A percentile compares a stretch with the other conserved stretches of the same genome.
Conservation (phyloP, 2,888 invertebrate genomes). For the Eurytoma adleriae region DNA sequence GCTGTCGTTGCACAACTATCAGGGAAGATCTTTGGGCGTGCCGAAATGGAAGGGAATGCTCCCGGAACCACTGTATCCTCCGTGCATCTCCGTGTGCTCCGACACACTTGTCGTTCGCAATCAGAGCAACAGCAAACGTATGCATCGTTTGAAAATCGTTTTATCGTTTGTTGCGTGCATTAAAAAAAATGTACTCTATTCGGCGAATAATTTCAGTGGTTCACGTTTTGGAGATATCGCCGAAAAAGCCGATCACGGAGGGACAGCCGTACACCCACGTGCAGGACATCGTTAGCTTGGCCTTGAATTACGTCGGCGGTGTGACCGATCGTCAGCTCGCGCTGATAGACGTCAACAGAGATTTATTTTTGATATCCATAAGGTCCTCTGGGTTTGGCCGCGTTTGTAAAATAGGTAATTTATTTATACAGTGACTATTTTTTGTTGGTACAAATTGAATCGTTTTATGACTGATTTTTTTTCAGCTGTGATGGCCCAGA, state of each 20-base stretch:
- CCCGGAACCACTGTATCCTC: conserved; percentile 86
- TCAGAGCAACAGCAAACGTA: conserved; percentile 89
- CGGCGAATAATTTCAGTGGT: conserved; percentile 79
- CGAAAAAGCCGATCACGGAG: conserved; percentile 85
- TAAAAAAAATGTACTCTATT: neutral
- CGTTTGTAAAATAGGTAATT: conserved; percentile 72
- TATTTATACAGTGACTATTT: too few species aligned
- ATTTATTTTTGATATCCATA: conserved; percentile 88
- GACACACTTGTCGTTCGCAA: conserved; percentile 93
- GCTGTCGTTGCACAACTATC: conserved; percentile 93
- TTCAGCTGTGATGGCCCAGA: conserved; percentile 82
- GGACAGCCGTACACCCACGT: conserved; percentile 86
- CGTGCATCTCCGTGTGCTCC: conserved; percentile 88
- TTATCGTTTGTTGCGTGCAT: neutral
- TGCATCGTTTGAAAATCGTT: neutral
- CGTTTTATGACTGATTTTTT: conserved; percentile 20
- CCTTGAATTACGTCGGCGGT: conserved; percentile 90
- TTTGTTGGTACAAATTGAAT: too few species aligned
- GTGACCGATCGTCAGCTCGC: conserved; percentile 89
- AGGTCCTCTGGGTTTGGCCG: conserved; percentile 77
- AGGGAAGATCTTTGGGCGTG: conserved; percentile 90
- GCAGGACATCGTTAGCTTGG: conserved; percentile 87
- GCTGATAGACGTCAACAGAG: conserved; percentile 91
- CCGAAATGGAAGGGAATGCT: conserved; percentile 92
- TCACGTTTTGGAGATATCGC: conserved; percentile 90